Percentiles rank a stretch among this genome's conserved stretches.
Evolutionary conservation across 2,888 invertebrate species (phyloP).

Genomic region (Achlya flavicornis): DNA sequence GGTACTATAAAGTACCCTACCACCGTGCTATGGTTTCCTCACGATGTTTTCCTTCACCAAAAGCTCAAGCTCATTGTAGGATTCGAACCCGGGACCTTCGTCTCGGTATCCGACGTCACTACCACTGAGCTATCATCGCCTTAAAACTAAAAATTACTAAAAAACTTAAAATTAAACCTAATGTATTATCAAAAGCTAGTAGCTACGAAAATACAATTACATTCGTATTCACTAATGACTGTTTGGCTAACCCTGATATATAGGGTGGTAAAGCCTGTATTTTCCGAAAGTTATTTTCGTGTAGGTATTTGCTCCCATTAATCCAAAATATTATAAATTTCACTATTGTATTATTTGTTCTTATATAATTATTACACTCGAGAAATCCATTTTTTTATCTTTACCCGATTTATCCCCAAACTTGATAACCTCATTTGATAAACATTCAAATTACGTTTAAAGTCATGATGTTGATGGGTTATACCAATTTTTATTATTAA

Average conservation of each 20-base stretch:
- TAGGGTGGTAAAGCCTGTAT: not conserved
- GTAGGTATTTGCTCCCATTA: not conserved
- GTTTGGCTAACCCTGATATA: not conserved
- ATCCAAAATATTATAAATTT: too few relatives aligned
- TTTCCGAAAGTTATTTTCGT: not conserved
- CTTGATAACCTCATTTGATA: not conserved
- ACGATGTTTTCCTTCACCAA: too few relatives aligned
- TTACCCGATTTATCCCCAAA: not conserved
- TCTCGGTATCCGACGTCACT: too few relatives aligned
- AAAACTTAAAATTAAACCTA: too few relatives aligned
- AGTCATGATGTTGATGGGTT: constrained; percentile 2
- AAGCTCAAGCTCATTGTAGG: too few relatives aligned
- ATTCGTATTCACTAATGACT: not conserved
- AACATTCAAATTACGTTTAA: not conserved
- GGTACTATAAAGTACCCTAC: too few relatives aligned
- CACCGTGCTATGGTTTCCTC: too few relatives aligned
- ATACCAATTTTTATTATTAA: constrained; percentile 26
- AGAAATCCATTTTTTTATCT: not conserved
- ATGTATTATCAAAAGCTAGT: not conserved
- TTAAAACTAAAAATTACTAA: too few relatives aligned
- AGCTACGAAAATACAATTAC: not conserved
- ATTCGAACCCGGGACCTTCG: too few relatives aligned
- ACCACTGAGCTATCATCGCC: too few relatives aligned
- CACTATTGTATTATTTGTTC: too few relatives aligned
- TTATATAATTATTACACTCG: too few relatives aligned